Evolutionary conservation across 2,888 invertebrate species (phyloP), one percentile per base, ranked within the genome.

Genomic region (Orthonychiurus folsomi): DNA sequence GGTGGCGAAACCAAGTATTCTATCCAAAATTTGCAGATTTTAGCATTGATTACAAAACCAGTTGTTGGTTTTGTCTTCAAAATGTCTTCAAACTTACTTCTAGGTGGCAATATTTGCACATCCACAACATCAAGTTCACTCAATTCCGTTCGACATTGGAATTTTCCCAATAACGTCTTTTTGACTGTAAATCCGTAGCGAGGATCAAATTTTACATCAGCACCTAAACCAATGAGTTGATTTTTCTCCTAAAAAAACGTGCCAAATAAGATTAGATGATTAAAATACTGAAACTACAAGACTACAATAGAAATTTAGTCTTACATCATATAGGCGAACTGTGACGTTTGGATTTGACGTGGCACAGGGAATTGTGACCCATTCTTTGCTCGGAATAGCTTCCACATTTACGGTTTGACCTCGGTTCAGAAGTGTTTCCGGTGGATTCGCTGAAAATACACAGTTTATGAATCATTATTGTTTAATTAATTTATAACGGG

Each of bases 331-430:
- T 15, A 59, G 21, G 50, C 50, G 3, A 3, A 59, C 59, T 3
- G 48, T 37, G 1, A 63, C 62, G 47, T 65, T 56, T 25, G 69
- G 67, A 48, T 67, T 64, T 15, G 67, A 65, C 20, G 63, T 56
- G 1, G 69, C 58, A 50, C 66, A 66, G 12, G 69, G 69, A 27
- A 69, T 53, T n/a, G 59, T 56, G n/a, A 66, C 37, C 12, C 56
- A 26, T 15, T 12, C 60, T 1, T 62, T 54, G 1, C 37, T 37
- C 3, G 61, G 25, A 5, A 61, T 59, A 23, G 59, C 24, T 50
- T 50, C 57, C 2, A 69, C 53, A 9, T 18, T 23, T 1, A 67
- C 48, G 3, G 56, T 47, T 24, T 67, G 64, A n/a, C 64, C 62
- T 47, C 65, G 53, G 25, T 64, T 67, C n/a, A 69, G 50, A 1